phyloP scores from a whole-genome alignment of 2,797 vertebrate species.

The Thunnus albacares region DNA sequence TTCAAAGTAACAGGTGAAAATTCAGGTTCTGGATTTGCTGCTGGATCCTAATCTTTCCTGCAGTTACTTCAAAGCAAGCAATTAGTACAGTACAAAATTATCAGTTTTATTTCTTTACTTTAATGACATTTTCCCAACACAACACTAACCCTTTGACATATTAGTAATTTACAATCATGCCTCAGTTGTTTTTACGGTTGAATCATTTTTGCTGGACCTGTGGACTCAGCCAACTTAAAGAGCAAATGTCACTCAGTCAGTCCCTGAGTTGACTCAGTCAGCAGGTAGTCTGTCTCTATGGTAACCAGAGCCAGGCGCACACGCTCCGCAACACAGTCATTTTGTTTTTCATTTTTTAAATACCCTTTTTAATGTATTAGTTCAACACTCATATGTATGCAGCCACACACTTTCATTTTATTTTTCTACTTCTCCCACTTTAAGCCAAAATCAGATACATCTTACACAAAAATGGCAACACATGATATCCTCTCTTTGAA shows the following conservation, averaged over 20 bases:
- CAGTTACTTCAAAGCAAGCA: slow-evolving; percentile 33
- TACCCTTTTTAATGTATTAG: not conserved
- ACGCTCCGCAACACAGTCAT: slow-evolving; percentile 62
- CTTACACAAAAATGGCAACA: not conserved
- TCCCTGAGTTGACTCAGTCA: slow-evolving; percentile 72
- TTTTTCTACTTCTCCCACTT: not conserved
- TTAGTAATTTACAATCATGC: slow-evolving; percentile 54
- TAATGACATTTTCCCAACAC: slow-evolving; percentile 29
- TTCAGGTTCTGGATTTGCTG: slow-evolving; percentile 13
- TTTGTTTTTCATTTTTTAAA: slow-evolving; percentile 39
- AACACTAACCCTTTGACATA: slow-evolving; percentile 38
- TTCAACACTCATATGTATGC: not conserved
- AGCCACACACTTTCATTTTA: not conserved
- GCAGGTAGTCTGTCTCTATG: slow-evolving; percentile 80
- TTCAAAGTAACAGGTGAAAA: slow-evolving; percentile 58
- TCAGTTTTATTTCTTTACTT: slow-evolving; percentile 9
- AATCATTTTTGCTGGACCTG: slow-evolving; percentile 62
- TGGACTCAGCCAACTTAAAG: slow-evolving; percentile 69
- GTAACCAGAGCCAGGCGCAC: slow-evolving; percentile 71
- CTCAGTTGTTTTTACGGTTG: slow-evolving; percentile 48
- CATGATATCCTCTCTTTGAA: not conserved
- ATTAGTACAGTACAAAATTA: slow-evolving; percentile 16
- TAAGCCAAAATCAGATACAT: not conserved
- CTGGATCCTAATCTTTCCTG: slow-evolving; percentile 19
- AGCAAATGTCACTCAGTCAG: slow-evolving; percentile 81